Evolutionary conservation across 2,797 vertebrate species (phyloP), one percentile per base, ranked within the genome.

Genomic region (Neostethus bicornis): DNA sequence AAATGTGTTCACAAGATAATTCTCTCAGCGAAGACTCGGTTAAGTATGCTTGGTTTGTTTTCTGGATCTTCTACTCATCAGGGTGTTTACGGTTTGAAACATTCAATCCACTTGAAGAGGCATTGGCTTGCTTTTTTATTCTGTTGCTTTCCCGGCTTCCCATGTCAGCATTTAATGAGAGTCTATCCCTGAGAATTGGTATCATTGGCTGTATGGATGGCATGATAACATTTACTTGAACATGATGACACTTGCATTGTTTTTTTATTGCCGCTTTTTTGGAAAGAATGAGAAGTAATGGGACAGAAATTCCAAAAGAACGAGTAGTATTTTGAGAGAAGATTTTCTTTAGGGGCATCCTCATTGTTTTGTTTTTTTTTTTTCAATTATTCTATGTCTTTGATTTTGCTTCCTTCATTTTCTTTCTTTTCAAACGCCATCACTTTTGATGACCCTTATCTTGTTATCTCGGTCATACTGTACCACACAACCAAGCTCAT

Each of bases 11-110:
- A 60, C 0, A 37, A 80, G 67, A 81, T 83, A 73, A 78, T 75
- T 85, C 78, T 52, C 66, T 38, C 28, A 78, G 67, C 58, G 52
- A 41, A 70, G 75, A 80, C 83, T 78, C 84, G 84, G 84, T 89
- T 80, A 87, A 85, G 69, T 69, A 62, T 2, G 66, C 75, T 61
- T 37, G 2, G 63, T 79, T 85, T 73, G 56, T 82, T 82, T 76
- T 75, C 53, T 29, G 73, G 55, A 73, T 79, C 49, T 55, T 58
- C 51, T 66, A 58, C 58, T 83, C 78, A 70, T 86, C 82, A 39
- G 61, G 43, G 45, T 3, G 14, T 61, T 28, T 20, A 20, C 37
- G 0, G 51, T 79, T 76, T 71, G 48, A 80, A 68, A 61, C 53
- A 26, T 58, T 76, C 35, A 48, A 35, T 72, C 12, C 34, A 78